Base-by-base conservation (phyloP, 2,113 vertebrate genomes). In the Atherinomorus stipes region DNA sequence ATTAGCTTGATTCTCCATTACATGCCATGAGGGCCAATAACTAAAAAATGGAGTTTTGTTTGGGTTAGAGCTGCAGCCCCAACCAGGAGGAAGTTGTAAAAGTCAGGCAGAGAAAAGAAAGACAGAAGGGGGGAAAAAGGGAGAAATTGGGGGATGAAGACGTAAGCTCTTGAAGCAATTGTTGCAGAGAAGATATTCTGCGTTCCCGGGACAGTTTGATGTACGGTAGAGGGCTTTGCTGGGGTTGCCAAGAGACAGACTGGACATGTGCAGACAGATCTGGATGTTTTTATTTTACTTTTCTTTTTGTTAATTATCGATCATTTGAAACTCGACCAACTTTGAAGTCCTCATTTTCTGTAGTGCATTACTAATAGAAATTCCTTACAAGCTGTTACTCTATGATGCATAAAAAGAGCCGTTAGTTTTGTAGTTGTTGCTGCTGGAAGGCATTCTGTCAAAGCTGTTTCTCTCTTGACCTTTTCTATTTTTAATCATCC, bases 1-100 rank as follows among this genome's bases (percentile, higher is more conserved):
- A 95, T 97, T 97, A 95, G 94, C 93, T 96, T 94, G 92, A 95
- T 94, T 95, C 95, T 96, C 95, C 95, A 93, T 95, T 95, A 96
- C 96, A 95, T 94, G 93, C 94, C 92, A 85, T 92, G 95, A 93
- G 94, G 95, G 92, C 94, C 92, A 96, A 94, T 95, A 95, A 94
- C 92, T 91, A 95, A 96, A 94, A 94, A 96, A 95, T 92, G 90
- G 82, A 90, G 90, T 95, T 96, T 95, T 95, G 92, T 96, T 95
- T 91, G 90, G 93, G 94, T 96, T 96, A 94, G 93, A 93, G 84
- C 91, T 89, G 85, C 91, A 93, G 93, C 81, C 90, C 91, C 90
- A 90, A 93, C 91, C 91, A 93, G 90, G 91, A 94, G 93, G 93
- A 94, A 94, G 94, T 93, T 93, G 93, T 94, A 94, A 94, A 94